These are phyloP conservation scores for Cephalopachus bancanus DNA, from an alignment of 2,797 vertebrate species.

Conservation along the genomic window DNA sequence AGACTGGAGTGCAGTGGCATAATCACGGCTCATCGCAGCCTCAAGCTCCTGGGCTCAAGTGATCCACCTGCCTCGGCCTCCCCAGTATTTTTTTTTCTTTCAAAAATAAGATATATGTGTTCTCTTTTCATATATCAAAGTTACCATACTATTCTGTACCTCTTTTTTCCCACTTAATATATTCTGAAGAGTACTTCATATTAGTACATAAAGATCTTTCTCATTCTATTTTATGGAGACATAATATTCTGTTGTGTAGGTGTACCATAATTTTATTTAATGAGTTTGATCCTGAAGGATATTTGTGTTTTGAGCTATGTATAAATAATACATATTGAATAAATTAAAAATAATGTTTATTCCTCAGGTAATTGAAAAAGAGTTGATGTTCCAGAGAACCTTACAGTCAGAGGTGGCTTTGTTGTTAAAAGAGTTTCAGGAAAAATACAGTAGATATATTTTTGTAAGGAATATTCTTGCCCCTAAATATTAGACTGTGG, in stretches of 20 bases:
- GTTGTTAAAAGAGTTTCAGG: conserved; percentile 34
- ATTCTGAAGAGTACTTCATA: background rate
- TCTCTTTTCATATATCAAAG: background rate
- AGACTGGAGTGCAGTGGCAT: no score
- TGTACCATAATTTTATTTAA: conserved; percentile 7
- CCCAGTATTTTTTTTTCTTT: background rate
- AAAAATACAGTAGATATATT: background rate
- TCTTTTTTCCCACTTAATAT: background rate
- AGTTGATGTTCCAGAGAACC: background rate
- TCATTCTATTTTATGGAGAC: background rate
- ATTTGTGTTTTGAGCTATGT: conserved; percentile 45
- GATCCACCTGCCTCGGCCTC: no score
- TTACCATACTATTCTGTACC: background rate
- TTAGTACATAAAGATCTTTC: conserved; percentile 5
- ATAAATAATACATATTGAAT: conserved; percentile 29
- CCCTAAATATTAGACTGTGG: no score
- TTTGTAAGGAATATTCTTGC: background rate
- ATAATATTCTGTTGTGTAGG: background rate
- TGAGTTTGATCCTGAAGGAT: background rate
- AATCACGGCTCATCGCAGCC: no score
- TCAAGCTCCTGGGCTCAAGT: no score
- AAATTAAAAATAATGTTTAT: background rate
- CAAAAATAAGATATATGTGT: background rate
- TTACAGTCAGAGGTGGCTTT: background rate
- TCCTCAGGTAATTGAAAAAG: conserved; percentile 24